Percentiles rank a stretch among this genome's conserved stretches.
Conservation (phyloP, 37 sponge, comb jelly and placozoan genomes). For the Theonella swinhoei region DNA sequence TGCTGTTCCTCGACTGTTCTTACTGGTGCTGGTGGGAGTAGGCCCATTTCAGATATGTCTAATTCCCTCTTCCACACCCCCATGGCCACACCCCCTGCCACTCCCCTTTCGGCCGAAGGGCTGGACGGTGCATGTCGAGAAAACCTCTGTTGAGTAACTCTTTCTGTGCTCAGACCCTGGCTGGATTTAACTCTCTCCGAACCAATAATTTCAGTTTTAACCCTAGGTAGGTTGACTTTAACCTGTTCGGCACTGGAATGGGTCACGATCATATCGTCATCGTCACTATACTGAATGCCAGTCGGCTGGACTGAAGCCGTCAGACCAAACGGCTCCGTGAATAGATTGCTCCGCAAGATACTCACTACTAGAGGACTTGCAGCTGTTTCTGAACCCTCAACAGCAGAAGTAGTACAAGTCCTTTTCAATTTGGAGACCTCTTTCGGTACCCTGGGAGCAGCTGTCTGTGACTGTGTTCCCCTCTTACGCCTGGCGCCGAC, state of each 20-base stretch:
- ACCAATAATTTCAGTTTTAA: neutral
- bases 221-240: conserved; percentile 3
- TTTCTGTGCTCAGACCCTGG: too few relatives aligned
- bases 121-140: too few relatives aligned
- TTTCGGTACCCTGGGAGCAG: neutral
- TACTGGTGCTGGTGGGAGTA: too few relatives aligned
- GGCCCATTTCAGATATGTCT: conserved; percentile 18
- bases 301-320: neutral
- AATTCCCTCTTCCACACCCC: conserved; percentile 8
- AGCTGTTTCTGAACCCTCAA: neutral
- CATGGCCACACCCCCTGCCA: neutral
- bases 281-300: neutral
- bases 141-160: too few relatives aligned
- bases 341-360: neutral
- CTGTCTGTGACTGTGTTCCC: neutral
- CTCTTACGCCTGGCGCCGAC: neutral
- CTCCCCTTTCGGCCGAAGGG: neutral
- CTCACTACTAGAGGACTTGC: neutral
- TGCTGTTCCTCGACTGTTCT: too few relatives aligned
- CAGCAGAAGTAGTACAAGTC: neutral
- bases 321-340: neutral
- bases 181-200: neutral
- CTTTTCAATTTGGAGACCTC: neutral
- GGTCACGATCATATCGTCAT: neutral
- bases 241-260: conserved; percentile 3